Percentiles rank a stretch among this genome's conserved stretches.
phyloP scores from a whole-genome alignment of 1,140 invertebrate species.

The Marisa cornuarietis region DNA sequence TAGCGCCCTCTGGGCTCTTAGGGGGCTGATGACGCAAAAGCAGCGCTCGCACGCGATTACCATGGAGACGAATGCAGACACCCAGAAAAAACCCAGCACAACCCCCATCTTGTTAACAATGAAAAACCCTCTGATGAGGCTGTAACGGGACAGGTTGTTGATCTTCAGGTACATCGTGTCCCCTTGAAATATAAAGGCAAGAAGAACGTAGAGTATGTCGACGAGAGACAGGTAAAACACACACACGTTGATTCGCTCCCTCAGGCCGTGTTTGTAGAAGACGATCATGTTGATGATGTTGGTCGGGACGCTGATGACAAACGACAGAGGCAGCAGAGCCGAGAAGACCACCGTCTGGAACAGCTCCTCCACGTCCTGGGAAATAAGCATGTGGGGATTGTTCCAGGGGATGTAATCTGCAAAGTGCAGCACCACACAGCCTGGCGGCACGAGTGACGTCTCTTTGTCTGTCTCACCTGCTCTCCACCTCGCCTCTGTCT shows the following conservation, averaged over 20 bases:
- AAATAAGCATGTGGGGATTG: slow-evolving; percentile 5
- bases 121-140: background rate
- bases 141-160: too few relatives aligned
- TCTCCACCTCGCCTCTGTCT: too few relatives aligned
- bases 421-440: slow-evolving; percentile 9
- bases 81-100: background rate
- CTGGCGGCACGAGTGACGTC: background rate
- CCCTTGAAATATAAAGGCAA: background rate
- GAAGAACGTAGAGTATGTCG: background rate
- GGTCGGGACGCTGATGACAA: background rate
- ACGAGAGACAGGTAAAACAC: slow-evolving; percentile 1
- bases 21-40: slow-evolving; percentile 8
- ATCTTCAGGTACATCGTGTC: background rate
- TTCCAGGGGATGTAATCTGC: slow-evolving; percentile 1
- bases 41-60: slow-evolving; percentile 16
- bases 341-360: background rate
- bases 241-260: slow-evolving; percentile 16
- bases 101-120: background rate
- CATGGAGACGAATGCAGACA: slow-evolving; percentile 1
- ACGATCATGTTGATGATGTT: slow-evolving; percentile 17
- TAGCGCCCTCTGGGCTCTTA: background rate
- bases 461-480: too few relatives aligned
- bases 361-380: background rate
- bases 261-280: slow-evolving; percentile 10
- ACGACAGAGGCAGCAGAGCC: background rate